Conservation (phyloP, 92 coral and sea anemone genomes). For the Isaurus tuberculatus region DNA sequence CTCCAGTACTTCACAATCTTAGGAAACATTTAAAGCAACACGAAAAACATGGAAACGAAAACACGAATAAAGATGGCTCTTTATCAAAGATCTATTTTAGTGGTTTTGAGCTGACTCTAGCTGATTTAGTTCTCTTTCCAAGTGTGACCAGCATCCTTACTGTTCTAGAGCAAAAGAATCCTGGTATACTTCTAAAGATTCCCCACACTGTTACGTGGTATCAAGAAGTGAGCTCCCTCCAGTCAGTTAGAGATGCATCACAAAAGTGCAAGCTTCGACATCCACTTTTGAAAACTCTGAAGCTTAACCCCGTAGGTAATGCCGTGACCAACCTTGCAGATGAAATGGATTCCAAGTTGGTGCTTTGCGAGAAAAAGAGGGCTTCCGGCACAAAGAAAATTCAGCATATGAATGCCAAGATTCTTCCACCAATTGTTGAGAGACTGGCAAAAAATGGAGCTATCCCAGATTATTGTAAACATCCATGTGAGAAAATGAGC, state of each 20-base stretch:
- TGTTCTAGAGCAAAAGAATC: conserved; percentile 30
- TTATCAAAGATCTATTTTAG: conserved; percentile 13
- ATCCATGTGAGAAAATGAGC: conserved; percentile 28
- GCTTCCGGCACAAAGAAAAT: conserved; percentile 21
- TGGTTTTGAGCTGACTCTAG: conserved; percentile 40
- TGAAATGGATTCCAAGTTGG: conserved; percentile 27
- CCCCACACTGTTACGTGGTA: conserved; percentile 13
- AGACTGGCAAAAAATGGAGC: conserved; percentile 19
- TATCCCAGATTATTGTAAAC: neutral
- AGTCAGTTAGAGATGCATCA: conserved; percentile 7
- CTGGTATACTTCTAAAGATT: neutral
- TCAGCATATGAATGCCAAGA: conserved; percentile 24
- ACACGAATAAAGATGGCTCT: neutral
- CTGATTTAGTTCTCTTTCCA: conserved; percentile 31
- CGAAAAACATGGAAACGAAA: neutral
- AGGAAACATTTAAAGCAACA: conserved; percentile 31
- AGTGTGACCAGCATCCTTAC: conserved; percentile 19
- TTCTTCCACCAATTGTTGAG: conserved; percentile 35
- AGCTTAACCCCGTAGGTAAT: neutral
- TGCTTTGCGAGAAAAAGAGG: conserved; percentile 5
- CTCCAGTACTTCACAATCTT: conserved; percentile 37
- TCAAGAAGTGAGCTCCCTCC: conserved; percentile 1
- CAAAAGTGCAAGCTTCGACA: neutral
- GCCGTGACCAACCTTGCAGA: conserved; percentile 22
- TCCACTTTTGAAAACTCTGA: neutral